A percentile compares a stretch with the other conserved stretches of the same genome.
These are phyloP conservation scores for Salminus brasiliensis DNA, from an alignment of 2,113 vertebrate genomes.

Conservation along the genomic window DNA sequence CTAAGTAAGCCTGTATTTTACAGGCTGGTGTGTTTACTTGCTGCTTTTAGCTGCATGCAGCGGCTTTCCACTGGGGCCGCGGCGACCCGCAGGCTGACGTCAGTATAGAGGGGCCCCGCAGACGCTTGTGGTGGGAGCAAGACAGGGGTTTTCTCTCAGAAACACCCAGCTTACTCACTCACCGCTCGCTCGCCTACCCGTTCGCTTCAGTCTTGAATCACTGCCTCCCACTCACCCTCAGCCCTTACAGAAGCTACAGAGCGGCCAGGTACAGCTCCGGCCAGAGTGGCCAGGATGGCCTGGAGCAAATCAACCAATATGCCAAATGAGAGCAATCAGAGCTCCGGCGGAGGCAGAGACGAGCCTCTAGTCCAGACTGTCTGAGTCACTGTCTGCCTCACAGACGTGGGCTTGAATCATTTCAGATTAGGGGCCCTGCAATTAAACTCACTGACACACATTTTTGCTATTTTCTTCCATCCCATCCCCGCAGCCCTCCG, in stretches of 20 bases:
- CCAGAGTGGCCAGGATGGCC: slow-evolving; percentile 7
- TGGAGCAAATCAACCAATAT: not conserved
- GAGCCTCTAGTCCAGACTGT: slow-evolving; percentile 42
- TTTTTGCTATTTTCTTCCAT: slow-evolving; percentile 56
- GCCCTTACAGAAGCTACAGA: not conserved
- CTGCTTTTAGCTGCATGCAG: slow-evolving; percentile 32
- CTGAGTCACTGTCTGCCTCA: slow-evolving; percentile 53
- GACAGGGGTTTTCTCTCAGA: slow-evolving; percentile 53
- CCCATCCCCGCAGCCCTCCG: slow-evolving; percentile 37
- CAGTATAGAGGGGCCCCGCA: slow-evolving; percentile 45
- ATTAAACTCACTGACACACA: slow-evolving; percentile 58
- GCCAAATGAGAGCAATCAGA: slow-evolving; percentile 43
- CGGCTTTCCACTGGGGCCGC: slow-evolving; percentile 50
- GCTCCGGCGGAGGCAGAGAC: slow-evolving; percentile 3
- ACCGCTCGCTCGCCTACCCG: slow-evolving; percentile 1
- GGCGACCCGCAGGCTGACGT: slow-evolving; percentile 48
- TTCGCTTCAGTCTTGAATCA: slow-evolving; percentile 34
- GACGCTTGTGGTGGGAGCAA: slow-evolving; percentile 44
- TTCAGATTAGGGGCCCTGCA: slow-evolving; percentile 55
- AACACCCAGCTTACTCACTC: slow-evolving; percentile 53
- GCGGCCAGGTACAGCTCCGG: slow-evolving; percentile 7
- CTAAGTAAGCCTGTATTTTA: slow-evolving; percentile 26
- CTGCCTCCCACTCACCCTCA: slow-evolving; percentile 15
- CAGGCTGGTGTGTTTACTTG: slow-evolving; percentile 27
- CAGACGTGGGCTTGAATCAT: slow-evolving; percentile 57